Evolutionary conservation across 2,113 vertebrate genomes (phyloP).

Genomic region (Dasyprocta punctata): DNA sequence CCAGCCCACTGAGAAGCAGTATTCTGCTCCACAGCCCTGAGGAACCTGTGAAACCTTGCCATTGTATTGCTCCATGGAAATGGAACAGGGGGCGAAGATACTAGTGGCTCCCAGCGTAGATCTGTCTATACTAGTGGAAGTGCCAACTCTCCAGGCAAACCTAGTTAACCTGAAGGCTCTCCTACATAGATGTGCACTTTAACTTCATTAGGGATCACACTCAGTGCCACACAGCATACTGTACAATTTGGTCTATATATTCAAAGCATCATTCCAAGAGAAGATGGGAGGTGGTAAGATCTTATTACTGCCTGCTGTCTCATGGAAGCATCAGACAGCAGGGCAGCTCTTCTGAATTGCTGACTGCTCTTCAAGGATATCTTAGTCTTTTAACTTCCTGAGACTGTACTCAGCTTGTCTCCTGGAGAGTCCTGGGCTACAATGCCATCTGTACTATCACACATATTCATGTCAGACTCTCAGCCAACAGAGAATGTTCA

Average conservation of each 20-base stretch:
- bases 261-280: background rate
- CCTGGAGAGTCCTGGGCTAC: background rate
- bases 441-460: background rate
- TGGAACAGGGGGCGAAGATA: background rate
- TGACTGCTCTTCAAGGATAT: background rate
- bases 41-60: background rate
- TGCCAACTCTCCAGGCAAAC: background rate
- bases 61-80: background rate
- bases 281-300: background rate
- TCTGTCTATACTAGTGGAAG: background rate
- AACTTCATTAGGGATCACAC: background rate
- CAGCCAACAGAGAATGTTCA: background rate
- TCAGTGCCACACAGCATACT: background rate
- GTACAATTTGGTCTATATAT: background rate
- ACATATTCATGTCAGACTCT: background rate
- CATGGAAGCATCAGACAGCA: background rate
- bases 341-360: background rate
- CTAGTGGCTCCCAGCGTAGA: background rate
- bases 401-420: background rate
- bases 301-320: background rate
- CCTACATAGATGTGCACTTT: background rate
- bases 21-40: background rate
- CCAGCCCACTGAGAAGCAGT: background rate
- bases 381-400: background rate
- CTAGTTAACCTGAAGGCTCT: background rate